phyloP scores from a whole-genome alignment of 1,140 invertebrate species.

The Forficula auricularia region DNA sequence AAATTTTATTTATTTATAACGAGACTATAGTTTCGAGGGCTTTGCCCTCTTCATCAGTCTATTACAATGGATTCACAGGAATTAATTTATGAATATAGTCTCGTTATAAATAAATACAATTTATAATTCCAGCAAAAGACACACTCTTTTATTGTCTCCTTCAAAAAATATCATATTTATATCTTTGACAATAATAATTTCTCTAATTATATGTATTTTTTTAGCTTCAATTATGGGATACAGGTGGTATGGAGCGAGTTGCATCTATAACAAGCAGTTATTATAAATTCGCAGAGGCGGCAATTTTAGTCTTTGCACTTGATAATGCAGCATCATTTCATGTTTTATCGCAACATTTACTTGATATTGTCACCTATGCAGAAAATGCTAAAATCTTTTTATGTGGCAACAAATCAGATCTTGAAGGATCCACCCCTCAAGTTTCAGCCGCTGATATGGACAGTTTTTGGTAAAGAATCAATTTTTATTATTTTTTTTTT shows the following conservation, averaged over 20 bases:
- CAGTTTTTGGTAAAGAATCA: slow-evolving; percentile 59
- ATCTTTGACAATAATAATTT: too few species aligned
- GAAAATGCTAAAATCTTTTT: slow-evolving; percentile 87
- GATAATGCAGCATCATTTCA: slow-evolving; percentile 84
- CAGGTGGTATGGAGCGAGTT: slow-evolving; percentile 83
- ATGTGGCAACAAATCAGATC: slow-evolving; percentile 76
- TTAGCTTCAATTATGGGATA: slow-evolving; percentile 82
- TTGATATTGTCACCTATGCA: slow-evolving; percentile 80
- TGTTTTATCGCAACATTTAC: slow-evolving; percentile 70
- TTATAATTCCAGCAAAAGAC: too few species aligned
- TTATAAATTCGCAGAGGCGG: slow-evolving; percentile 84
- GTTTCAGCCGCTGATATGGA: slow-evolving; percentile 80
- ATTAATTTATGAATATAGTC: too few species aligned
- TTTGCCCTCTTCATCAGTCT: too few species aligned
- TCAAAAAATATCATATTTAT: too few species aligned
- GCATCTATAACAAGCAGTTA: slow-evolving; percentile 85
- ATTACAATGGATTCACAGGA: too few species aligned
- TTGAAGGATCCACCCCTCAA: slow-evolving; percentile 48
- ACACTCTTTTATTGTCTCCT: too few species aligned
- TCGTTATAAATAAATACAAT: too few species aligned
- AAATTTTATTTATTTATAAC: too few species aligned
- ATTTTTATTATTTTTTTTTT: neutral
- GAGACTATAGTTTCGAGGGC: too few species aligned
- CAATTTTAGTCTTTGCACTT: slow-evolving; percentile 73
- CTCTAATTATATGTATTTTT: too few species aligned